Percentiles rank a stretch among this genome's conserved stretches.
Conservation (phyloP, 2,113 vertebrate genomes). For the Hylia prasina region DNA sequence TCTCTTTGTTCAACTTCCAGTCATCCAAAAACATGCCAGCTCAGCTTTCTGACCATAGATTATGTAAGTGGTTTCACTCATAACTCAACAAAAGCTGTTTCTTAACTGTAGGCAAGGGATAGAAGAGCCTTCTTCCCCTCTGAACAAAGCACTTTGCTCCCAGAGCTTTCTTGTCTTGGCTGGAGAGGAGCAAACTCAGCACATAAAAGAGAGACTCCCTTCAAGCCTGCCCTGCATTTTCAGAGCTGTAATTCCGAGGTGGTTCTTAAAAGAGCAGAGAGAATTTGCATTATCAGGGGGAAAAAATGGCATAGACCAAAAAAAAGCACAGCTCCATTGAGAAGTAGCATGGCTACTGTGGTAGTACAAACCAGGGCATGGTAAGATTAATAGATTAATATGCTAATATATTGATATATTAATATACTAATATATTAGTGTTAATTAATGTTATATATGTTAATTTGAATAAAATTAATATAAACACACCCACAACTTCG, state of each 20-base stretch:
- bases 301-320: neutral
- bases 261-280: neutral
- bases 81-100: neutral
- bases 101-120: slow-evolving; percentile 3
- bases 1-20: slow-evolving; percentile 24
- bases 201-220: neutral
- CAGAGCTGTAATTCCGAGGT: neutral
- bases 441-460: no score
- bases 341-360: neutral
- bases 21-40: neutral
- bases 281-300: neutral
- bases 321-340: neutral
- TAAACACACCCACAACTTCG: neutral
- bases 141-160: slow-evolving; percentile 4
- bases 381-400: neutral
- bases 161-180: slow-evolving; percentile 2
- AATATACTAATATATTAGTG: no score
- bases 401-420: no score
- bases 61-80: neutral
- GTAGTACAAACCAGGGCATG: neutral
- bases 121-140: slow-evolving; percentile 1
- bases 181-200: slow-evolving; percentile 30
- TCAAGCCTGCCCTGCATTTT: neutral
- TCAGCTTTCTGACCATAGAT: neutral
- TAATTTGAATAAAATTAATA: neutral